These are phyloP conservation scores for Brenthis hecate DNA, from an alignment of 2,888 invertebrate species.

Conservation along the genomic window DNA sequence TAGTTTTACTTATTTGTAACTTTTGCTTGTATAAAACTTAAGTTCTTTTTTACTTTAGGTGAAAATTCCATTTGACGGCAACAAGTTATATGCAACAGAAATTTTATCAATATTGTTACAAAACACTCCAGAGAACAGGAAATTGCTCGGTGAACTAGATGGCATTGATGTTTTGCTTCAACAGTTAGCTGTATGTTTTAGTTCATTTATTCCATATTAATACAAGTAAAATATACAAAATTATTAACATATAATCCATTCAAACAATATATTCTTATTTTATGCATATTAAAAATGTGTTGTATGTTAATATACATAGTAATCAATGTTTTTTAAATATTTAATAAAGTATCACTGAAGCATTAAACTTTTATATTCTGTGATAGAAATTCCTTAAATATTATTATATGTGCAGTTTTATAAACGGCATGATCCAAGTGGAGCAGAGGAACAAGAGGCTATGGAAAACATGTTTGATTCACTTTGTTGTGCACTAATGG, in stretches of 20 bases:
- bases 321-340: no score
- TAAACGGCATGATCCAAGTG: conserved; percentile 95
- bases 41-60: conserved; percentile 56
- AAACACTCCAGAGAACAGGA: conserved; percentile 91
- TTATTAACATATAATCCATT: no score
- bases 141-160: conserved; percentile 93
- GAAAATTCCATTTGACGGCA: conserved; percentile 95
- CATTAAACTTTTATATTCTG: no score
- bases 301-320: no score
- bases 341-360: no score
- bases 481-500: conserved; percentile 96
- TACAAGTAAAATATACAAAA: not conserved
- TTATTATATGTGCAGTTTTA: conserved; percentile 84
- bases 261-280: no score
- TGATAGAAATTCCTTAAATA: no score
- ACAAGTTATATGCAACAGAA: conserved; percentile 97
- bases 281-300: no score
- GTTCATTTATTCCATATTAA: not conserved
- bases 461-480: conserved; percentile 99
- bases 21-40: conserved; percentile 3
- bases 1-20: not conserved
- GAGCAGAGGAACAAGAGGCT: conserved; percentile 96
- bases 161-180: conserved; percentile 98
- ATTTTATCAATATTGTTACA: conserved; percentile 97
- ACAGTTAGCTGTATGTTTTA: conserved; percentile 89